Evolutionary conservation across 2,113 vertebrate species (phyloP), one percentile per base, ranked within the genome.

Genomic region (Clarias batrachus): DNA sequence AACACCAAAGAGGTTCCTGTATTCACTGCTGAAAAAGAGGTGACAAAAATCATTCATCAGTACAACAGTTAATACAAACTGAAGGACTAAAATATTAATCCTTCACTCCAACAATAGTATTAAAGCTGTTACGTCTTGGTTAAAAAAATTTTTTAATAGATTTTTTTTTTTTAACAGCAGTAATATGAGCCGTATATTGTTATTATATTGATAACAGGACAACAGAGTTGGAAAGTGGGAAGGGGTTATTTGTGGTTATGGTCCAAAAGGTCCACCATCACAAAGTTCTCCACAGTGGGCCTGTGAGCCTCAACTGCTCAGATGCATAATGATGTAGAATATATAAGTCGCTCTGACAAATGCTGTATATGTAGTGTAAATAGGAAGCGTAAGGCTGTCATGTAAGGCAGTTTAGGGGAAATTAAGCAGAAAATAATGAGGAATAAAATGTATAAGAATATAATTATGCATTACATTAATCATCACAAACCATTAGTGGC

Each of bases 1-100:
- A 98, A 95, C 3, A 97, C 96, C 81, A 99, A 91, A 0, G 97
- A 99, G 0, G 96, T 97, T 62, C 96, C 96, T 0, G 98, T 97
- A 81, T 97, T 97, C 90, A 96, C 97, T 0, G 96, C 98, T 99
- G 41, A 88, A 9, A 82, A 54, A 81, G n/a, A 73, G 23, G 7
- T 27, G 30, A 81, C 30, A 33, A 62, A 37, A 59, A 65, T 12
- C 33, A 25, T 14, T 63, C 14, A 25, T 59, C 5, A 71, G 77
- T 23, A 76, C 9, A 48, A 21, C 2, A 23, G 37, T 48, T 73
- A 41, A 41, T 23, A 73, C 48, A 11, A 41, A 41, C 41, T 3
- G 41, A 73, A 41, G 8, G 3, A 10, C 17, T 41, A 2, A 1
- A 21, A 41, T 41, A 3, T 41, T 41, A 41, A 11, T 21, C 1